A percentile compares a stretch with the other conserved stretches of the same genome.
These are phyloP conservation scores for Whitmania pigra DNA, from an alignment of 1,140 invertebrate species.

Conservation along the genomic window DNA sequence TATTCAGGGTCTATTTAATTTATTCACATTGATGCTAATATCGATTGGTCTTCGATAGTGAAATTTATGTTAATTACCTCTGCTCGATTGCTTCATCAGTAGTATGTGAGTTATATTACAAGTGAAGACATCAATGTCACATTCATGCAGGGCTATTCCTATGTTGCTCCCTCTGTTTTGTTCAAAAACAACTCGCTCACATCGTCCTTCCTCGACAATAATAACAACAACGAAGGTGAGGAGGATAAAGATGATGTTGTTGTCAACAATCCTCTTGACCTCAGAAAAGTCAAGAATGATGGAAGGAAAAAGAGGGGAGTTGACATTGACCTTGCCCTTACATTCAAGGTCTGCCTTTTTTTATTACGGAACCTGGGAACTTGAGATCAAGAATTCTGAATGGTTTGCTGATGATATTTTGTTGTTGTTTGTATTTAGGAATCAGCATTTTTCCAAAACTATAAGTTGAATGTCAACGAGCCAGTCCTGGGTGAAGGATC, in stretches of 20 bases:
- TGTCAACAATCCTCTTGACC: background rate
- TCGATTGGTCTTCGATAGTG: too few species aligned
- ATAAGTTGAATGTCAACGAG: constrained; percentile 56
- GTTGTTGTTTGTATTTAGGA: constrained; percentile 46
- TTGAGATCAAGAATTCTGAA: too few species aligned
- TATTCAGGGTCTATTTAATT: constrained; percentile 59
- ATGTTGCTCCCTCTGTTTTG: constrained; percentile 78
- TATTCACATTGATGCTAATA: too few species aligned
- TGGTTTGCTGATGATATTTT: constrained; percentile 22
- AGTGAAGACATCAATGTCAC: too few species aligned
- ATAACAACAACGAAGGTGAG: background rate
- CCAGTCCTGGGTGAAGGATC: constrained; percentile 70
- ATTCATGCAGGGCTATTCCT: constrained; percentile 69
- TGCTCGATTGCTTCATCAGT: too few species aligned
- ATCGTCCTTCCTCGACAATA: constrained; percentile 27
- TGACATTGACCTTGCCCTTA: constrained; percentile 17
- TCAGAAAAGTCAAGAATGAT: background rate
- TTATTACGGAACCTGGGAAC: background rate
- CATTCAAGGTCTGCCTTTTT: constrained; percentile 21
- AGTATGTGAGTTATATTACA: too few species aligned
- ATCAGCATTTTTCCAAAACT: constrained; percentile 71
- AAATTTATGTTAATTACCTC: too few species aligned
- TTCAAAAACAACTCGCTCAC: constrained; percentile 73
- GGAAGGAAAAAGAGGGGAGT: constrained; percentile 1
- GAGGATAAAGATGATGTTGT: background rate